phyloP scores from a whole-genome alignment of 2,797 vertebrate genomes.

The Pterois miles region DNA sequence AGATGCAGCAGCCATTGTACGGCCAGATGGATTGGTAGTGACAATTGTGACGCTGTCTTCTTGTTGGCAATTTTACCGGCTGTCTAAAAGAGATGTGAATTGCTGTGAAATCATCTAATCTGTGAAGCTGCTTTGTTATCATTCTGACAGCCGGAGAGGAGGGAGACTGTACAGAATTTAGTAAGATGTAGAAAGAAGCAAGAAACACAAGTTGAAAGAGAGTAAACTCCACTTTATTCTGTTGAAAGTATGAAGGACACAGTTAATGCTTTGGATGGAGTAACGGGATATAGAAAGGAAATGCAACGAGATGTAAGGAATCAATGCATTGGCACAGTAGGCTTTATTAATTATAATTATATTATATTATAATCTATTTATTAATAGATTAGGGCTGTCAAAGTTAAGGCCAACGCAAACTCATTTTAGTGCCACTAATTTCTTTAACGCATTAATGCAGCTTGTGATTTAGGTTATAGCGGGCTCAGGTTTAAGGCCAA shows the following conservation, averaged over 20 bases:
- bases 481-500: no score
- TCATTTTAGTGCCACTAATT: no score
- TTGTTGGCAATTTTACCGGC: constrained; percentile 25
- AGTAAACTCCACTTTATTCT: background rate
- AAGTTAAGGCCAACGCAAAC: no score
- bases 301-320: background rate
- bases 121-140: constrained; percentile 3
- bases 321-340: background rate
- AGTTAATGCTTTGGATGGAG: background rate
- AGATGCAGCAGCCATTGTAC: background rate
- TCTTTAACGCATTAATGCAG: no score
- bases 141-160: background rate
- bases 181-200: background rate
- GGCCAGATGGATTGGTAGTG: constrained; percentile 18
- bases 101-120: constrained; percentile 27
- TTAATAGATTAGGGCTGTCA: no score
- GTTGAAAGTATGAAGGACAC: background rate
- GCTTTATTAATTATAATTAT: constrained; percentile 1
- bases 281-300: background rate
- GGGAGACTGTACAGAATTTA: background rate
- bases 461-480: no score
- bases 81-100: constrained; percentile 33
- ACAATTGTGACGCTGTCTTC: constrained; percentile 17
- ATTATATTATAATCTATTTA: no score
- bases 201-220: background rate